Conservation (phyloP, 92 coral and sea anemone genomes). For the Paragorgia papillata region DNA sequence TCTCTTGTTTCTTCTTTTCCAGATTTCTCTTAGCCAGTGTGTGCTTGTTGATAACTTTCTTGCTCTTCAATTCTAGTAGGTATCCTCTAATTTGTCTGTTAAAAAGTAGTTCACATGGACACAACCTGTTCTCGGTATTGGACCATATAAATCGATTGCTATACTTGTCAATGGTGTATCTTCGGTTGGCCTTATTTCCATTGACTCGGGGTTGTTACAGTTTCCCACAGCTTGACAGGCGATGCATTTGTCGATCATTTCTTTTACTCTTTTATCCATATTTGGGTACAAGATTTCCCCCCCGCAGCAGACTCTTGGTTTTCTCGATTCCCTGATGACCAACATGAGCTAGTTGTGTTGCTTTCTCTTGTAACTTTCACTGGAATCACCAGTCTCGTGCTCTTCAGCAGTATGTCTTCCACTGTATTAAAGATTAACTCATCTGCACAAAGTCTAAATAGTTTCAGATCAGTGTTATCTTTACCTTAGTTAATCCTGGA, state of each 20-base stretch:
- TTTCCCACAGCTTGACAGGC: constrained; percentile 41
- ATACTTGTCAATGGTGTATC: constrained; percentile 36
- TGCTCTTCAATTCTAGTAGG: too few relatives aligned
- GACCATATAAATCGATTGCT: constrained; percentile 46
- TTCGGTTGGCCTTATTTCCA: constrained; percentile 33
- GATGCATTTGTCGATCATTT: constrained; percentile 8
- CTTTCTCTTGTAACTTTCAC: constrained; percentile 12
- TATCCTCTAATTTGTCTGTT: too few relatives aligned
- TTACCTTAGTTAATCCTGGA: background rate
- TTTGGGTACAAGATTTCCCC: constrained; percentile 39
- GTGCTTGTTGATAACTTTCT: too few relatives aligned
- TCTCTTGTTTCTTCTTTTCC: too few relatives aligned
- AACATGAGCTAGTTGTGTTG: constrained; percentile 12
- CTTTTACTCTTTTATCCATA: constrained; percentile 33
- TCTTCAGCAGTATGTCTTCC: constrained; percentile 24
- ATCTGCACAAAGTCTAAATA: constrained; percentile 31
- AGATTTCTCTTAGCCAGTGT: too few relatives aligned
- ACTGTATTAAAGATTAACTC: constrained; percentile 7
- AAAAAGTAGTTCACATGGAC: too few relatives aligned
- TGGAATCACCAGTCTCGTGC: constrained; percentile 28
- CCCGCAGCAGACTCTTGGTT: constrained; percentile 33
- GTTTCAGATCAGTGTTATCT: constrained; percentile 29
- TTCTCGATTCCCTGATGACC: constrained; percentile 33
- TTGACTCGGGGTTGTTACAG: background rate
- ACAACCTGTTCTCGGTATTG: constrained; percentile 49